Evolutionary conservation across 2,113 vertebrate species (phyloP).

Genomic region (Pholis gunnellus): DNA sequence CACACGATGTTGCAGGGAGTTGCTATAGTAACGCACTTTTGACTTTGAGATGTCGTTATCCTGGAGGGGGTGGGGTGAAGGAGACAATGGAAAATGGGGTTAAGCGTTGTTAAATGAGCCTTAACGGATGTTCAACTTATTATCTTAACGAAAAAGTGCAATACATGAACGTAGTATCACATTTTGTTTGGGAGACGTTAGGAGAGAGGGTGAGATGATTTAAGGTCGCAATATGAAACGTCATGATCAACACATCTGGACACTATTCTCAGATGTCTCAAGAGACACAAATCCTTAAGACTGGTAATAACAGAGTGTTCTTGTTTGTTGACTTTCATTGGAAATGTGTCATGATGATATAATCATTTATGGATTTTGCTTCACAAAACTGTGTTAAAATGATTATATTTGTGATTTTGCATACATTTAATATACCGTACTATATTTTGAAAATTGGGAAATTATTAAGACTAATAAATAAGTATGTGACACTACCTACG

Average conservation of each 20-base stretch:
- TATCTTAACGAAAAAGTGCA: not conserved
- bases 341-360: not conserved
- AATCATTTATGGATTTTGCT: not conserved
- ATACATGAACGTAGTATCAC: not conserved
- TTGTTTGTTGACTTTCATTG: not conserved
- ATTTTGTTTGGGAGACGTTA: not conserved
- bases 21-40: slow-evolving; percentile 89
- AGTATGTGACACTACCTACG: not conserved
- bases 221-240: not conserved
- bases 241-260: not conserved
- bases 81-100: slow-evolving; percentile 6
- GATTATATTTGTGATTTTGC: not conserved
- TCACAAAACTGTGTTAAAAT: not conserved
- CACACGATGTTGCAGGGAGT: slow-evolving; percentile 94
- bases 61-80: slow-evolving; percentile 68
- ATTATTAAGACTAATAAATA: not conserved
- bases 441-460: not conserved
- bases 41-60: slow-evolving; percentile 88
- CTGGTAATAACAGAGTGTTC: not conserved
- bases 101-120: slow-evolving; percentile 11
- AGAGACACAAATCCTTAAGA: not conserved
- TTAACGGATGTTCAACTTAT: not conserved
- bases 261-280: not conserved
- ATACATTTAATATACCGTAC: not conserved
- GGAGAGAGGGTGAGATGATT: not conserved